phyloP scores from a whole-genome alignment of 2,888 invertebrate genomes.

The Galerucella calmariensis region DNA sequence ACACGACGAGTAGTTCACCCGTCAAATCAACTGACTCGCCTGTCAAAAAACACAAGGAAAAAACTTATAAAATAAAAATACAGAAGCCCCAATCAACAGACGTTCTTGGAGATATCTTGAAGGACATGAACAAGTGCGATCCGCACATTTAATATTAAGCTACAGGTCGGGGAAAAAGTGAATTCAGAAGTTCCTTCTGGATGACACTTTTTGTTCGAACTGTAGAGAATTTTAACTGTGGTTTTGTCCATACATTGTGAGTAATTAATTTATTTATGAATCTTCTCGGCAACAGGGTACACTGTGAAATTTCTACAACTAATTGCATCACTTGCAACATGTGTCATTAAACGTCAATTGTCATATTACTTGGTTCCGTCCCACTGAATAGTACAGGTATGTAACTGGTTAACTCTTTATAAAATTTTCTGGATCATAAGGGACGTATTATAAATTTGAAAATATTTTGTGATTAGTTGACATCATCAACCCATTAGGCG shows the following conservation, averaged over 20 bases:
- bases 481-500: too few relatives aligned
- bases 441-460: too few relatives aligned
- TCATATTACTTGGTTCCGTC: not conserved
- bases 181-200: slow-evolving; percentile 26
- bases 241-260: slow-evolving; percentile 25
- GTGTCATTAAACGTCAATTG: not conserved
- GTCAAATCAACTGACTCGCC: slow-evolving; percentile 11
- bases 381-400: not conserved
- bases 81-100: slow-evolving; percentile 59
- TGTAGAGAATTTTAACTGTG: slow-evolving; percentile 24
- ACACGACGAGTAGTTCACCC: slow-evolving; percentile 14
- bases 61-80: slow-evolving; percentile 55
- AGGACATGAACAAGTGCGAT: slow-evolving; percentile 62
- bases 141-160: slow-evolving; percentile 58
- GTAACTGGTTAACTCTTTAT: not conserved
- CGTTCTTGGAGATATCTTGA: slow-evolving; percentile 63
- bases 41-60: slow-evolving; percentile 50
- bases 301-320: not conserved
- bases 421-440: too few relatives aligned
- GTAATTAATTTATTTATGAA: slow-evolving; percentile 6
- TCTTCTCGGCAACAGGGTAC: not conserved
- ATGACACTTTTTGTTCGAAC: slow-evolving; percentile 43
- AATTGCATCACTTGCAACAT: not conserved
- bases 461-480: too few relatives aligned
- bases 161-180: slow-evolving; percentile 48